These are phyloP conservation scores for Parotia lawesii DNA, from an alignment of 2,113 vertebrate species.

Conservation along the genomic window DNA sequence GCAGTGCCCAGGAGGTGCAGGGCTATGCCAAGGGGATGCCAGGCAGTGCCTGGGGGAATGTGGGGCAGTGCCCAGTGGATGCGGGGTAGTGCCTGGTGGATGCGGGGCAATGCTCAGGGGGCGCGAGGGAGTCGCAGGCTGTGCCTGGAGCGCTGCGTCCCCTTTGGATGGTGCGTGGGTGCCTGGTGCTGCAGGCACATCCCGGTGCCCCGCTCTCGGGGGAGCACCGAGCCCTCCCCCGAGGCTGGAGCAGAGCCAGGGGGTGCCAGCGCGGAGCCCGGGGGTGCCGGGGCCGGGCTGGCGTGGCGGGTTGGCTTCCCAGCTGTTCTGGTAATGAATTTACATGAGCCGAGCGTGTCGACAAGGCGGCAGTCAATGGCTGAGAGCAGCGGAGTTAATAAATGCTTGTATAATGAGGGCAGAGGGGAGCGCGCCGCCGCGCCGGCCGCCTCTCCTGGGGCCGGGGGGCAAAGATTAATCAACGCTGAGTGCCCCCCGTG, in stretches of 20 bases:
- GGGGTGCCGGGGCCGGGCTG: background rate
- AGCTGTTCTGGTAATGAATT: slow-evolving; percentile 71
- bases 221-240: background rate
- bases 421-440: background rate
- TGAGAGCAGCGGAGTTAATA: slow-evolving; percentile 62
- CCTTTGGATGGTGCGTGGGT: fast-evolving
- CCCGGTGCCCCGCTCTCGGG: background rate
- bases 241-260: background rate
- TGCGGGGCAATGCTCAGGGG: background rate
- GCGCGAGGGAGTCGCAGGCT: background rate
- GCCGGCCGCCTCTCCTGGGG: slow-evolving; percentile 19
- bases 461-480: slow-evolving; percentile 55
- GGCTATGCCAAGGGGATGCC: background rate
- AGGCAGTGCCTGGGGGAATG: background rate
- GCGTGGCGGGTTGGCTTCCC: slow-evolving; percentile 23
- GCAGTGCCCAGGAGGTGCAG: fast-evolving
- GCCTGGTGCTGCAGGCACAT: background rate
- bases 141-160: background rate
- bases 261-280: background rate
- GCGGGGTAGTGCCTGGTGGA: background rate
- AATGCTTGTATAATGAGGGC: slow-evolving; percentile 63
- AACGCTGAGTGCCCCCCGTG: slow-evolving; percentile 3
- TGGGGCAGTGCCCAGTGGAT: too few relatives aligned
- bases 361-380: slow-evolving; percentile 55
- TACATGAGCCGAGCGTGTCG: slow-evolving; percentile 62